Evolutionary conservation across 2,113 vertebrate species (phyloP), one percentile per base, ranked within the genome.

Genomic region (Peromyscus leucopus): DNA sequence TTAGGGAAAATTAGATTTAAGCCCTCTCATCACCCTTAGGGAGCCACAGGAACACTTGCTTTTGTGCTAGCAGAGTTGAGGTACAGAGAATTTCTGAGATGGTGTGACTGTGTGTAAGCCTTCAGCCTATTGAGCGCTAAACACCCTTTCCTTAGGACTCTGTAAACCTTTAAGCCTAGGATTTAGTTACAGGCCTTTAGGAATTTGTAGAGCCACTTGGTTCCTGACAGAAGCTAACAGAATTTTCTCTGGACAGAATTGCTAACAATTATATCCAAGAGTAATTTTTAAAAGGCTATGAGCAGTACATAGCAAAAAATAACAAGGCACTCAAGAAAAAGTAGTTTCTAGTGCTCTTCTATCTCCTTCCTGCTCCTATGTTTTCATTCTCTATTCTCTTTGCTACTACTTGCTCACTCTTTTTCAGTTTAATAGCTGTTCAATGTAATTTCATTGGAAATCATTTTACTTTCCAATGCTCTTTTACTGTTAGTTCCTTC

Each of bases 91-190:
- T 86, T 94, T 33, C 71, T 80, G 33, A 90, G 79, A 75, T 69
- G 39, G 5, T 51, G 7, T 92, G 19, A 51, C 57, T 16, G n/a
- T 31, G 5, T 21, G 19, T 59, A 36, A 74, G 33, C 22, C 74
- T n/a, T 91, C 16, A 19, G 46, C 15, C 15, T 80, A 9, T 15
- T 59, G 22, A 71, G 89, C 67, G 36, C 61, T 26, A 67, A 74
- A 89, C 59, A 82, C 2, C 1, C 11, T n/a, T 72, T 61, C 22
- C 57, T 79, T 57, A 84, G 46, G 79, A 42, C 22, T 94, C 57
- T 57, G 75, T 59, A 97, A 95, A 94, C n/a, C 87, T 39, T 72
- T 67, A 80, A 90, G 15, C 22, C 15, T 15, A 22, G 84, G 39
- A 79, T 92, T 93, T 82, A 78, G 57, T 82, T 87, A 90, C 22